Evolutionary conservation across 2,888 invertebrate species (phyloP), one percentile per base, ranked within the genome.

Genomic region (Acronicta leporina): DNA sequence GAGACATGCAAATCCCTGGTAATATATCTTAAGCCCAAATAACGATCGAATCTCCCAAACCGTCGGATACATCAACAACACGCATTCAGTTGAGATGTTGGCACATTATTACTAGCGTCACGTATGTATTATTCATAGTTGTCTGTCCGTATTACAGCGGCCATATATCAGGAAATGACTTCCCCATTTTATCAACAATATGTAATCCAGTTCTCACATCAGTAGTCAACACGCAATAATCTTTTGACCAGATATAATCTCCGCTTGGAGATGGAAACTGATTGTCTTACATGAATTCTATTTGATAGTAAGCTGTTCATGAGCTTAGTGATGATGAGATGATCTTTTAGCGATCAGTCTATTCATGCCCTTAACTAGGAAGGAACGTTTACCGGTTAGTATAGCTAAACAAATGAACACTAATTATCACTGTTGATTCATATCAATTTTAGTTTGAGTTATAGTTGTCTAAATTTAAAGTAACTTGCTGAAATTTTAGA

Each of bases 101-200:
- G 78, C 84, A 81, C 87, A 91, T 92, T 91, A 92, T 91, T 87
- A 85, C 87, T 86, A 70, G 80, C 82, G 72, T 84, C 81, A 77
- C 76, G 75, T 78, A 90, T 92, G 92, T 88, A 87, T 93, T 92
- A 94, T 94, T 94, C 92, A 93, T 93, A 84, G 81, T 83, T 85
- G 87, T 89, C 88, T 83, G 80, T 80, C 75, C 84, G 77, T 81
- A 88, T 90, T 88, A 90, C 83, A 80, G 79, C 60, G 72, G 79
- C 77, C 80, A 89, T 92, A 87, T 85, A 85, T 92, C 89, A 89
- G 72, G 65, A 79, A 73, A 82, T 82, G 83, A 84, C 83, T 83
- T 71, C 79, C 85, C 86, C 82, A n/a, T 78, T 85, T 85, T 82
- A 77, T 72, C 70, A 68, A 80, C 76, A 79, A 81, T 82, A 77